Evolutionary conservation across 2,113 vertebrate genomes (phyloP).

Genomic region (Gambusia holbrooki): DNA sequence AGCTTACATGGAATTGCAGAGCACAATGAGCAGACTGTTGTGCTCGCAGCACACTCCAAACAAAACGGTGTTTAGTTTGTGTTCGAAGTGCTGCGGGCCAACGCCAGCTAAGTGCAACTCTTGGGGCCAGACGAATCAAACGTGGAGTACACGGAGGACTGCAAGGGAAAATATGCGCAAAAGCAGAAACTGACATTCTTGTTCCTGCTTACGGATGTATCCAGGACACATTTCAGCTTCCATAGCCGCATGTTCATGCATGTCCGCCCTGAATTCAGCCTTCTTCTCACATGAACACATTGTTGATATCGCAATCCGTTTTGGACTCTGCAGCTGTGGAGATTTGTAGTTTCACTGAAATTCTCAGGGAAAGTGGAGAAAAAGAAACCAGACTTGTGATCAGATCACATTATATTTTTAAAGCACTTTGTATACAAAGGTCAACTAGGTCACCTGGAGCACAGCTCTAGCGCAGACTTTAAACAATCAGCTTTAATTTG

Average conservation of each 20-base stretch:
- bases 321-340: neutral
- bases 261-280: neutral
- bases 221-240: neutral
- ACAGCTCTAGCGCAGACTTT: neutral
- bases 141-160: neutral
- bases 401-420: neutral
- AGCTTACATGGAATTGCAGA: slow-evolving; percentile 48
- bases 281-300: neutral
- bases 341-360: neutral
- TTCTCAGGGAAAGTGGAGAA: neutral
- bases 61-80: slow-evolving; percentile 28
- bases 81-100: slow-evolving; percentile 22
- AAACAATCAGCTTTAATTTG: neutral
- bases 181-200: neutral
- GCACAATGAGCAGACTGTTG: slow-evolving; percentile 62
- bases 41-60: slow-evolving; percentile 42
- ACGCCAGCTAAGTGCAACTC: slow-evolving; percentile 6
- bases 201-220: neutral
- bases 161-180: neutral
- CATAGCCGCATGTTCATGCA: neutral
- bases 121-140: slow-evolving; percentile 5
- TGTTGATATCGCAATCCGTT: neutral
- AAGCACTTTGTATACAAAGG: neutral
- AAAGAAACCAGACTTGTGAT: neutral
- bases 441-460: neutral